phyloP scores from a whole-genome alignment of 2,113 vertebrate species.

The Fregata magnificens region DNA sequence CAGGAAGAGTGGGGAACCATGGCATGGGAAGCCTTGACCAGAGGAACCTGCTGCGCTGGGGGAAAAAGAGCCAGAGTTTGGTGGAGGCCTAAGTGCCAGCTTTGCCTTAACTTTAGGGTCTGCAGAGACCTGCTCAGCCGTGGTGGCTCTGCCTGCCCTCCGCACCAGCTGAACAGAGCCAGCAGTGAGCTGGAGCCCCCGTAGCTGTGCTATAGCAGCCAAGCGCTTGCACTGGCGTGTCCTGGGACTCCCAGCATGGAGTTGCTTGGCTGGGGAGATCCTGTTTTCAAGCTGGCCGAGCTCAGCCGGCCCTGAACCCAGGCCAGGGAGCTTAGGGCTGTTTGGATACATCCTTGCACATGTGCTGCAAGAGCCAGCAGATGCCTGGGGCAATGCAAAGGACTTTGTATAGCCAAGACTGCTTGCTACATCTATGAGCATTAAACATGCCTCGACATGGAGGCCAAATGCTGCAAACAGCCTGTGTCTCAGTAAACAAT shows the following conservation, averaged over 20 bases:
- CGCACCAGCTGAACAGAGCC: accelerated
- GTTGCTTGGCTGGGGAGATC: background rate
- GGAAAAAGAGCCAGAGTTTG: background rate
- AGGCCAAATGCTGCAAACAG: background rate
- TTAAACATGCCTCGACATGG: accelerated
- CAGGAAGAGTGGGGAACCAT: background rate
- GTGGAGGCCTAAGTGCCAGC: background rate
- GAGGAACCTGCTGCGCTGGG: background rate
- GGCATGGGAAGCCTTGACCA: background rate
- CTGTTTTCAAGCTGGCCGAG: background rate
- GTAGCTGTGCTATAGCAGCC: background rate
- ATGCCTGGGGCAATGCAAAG: background rate
- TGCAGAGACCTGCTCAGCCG: background rate
- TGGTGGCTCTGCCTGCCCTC: background rate
- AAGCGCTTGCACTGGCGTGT: accelerated
- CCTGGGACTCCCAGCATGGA: background rate
- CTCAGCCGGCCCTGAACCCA: background rate
- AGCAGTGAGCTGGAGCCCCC: background rate
- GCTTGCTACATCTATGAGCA: background rate
- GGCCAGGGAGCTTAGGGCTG: background rate
- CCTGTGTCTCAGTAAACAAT: background rate
- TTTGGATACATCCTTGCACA: background rate
- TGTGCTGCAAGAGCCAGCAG: background rate
- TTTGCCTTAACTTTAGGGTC: background rate
- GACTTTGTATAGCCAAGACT: background rate